phyloP scores from a whole-genome alignment of 2,113 vertebrate species.

The Acrocephalus kingi region DNA sequence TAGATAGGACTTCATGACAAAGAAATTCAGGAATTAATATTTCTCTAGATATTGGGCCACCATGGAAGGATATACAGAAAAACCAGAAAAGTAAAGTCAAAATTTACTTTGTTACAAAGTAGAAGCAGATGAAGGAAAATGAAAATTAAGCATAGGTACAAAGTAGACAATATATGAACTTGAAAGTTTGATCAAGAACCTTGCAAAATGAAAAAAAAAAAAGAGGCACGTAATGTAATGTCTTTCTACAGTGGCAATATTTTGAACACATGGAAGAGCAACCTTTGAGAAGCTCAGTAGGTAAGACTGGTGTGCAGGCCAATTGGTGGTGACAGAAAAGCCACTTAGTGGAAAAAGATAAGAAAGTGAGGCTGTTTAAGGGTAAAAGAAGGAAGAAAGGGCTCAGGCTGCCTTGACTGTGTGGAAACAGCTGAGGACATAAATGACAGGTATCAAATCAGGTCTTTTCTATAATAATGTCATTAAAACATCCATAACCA shows the following conservation, averaged over 20 bases:
- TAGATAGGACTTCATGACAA: not conserved
- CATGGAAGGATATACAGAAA: not conserved
- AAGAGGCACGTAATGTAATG: no score
- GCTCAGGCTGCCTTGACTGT: not conserved
- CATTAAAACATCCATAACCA: not conserved
- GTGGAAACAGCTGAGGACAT: not conserved
- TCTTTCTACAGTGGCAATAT: not conserved
- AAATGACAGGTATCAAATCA: not conserved
- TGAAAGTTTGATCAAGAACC: not conserved
- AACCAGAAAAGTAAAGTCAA: not conserved
- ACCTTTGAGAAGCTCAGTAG: not conserved
- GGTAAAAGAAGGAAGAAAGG: not conserved
- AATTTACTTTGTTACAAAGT: not conserved
- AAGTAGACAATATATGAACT: not conserved
- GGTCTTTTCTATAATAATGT: not conserved
- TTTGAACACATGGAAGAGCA: not conserved
- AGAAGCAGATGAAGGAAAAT: not conserved
- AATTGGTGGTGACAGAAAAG: not conserved
- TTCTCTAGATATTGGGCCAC: not conserved
- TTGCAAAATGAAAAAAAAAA: not conserved
- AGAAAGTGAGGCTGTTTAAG: not conserved
- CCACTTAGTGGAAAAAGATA: not conserved
- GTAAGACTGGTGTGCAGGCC: not conserved
- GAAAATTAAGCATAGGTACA: not conserved
- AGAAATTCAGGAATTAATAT: not conserved